phyloP scores from a whole-genome alignment of 64 coral and sea anemone species.

The Pocillopora verrucosa region DNA sequence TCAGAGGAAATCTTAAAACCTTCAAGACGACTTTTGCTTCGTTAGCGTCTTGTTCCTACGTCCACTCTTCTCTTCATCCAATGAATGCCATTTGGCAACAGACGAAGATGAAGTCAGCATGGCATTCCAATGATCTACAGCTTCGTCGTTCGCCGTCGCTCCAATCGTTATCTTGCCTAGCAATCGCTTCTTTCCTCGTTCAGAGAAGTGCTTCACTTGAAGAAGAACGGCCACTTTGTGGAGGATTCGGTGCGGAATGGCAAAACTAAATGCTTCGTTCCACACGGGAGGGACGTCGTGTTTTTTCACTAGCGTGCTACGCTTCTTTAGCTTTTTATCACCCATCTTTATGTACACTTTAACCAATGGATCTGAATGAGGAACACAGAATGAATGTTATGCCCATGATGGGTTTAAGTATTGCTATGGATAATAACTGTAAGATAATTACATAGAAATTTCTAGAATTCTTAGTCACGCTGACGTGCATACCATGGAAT shows the following conservation, averaged over 20 bases:
- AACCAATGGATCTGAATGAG: conserved; percentile 72
- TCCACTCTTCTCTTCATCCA: conserved; percentile 45
- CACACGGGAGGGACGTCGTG: conserved; percentile 75
- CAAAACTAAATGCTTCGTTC: conserved; percentile 95
- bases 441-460: too few relatives aligned
- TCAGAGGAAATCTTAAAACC: neutral
- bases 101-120: conserved; percentile 71
- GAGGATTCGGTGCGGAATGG: conserved; percentile 77
- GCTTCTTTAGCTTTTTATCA: conserved; percentile 88
- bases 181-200: conserved; percentile 75
- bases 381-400: neutral
- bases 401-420: neutral
- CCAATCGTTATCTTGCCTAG: conserved; percentile 83
- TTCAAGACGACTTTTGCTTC: conserved; percentile 18
- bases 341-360: conserved; percentile 95
- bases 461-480: too few relatives aligned
- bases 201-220: conserved; percentile 85
- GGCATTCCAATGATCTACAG: conserved; percentile 92
- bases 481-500: too few relatives aligned
- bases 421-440: too few relatives aligned
- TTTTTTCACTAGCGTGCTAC: conserved; percentile 78
- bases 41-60: neutral
- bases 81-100: conserved; percentile 75
- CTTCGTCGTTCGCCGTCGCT: conserved; percentile 76
- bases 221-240: conserved; percentile 76